These are phyloP conservation scores for Aporrectodea caliginosa DNA, from an alignment of 1,140 invertebrate species.

Conservation along the genomic window DNA sequence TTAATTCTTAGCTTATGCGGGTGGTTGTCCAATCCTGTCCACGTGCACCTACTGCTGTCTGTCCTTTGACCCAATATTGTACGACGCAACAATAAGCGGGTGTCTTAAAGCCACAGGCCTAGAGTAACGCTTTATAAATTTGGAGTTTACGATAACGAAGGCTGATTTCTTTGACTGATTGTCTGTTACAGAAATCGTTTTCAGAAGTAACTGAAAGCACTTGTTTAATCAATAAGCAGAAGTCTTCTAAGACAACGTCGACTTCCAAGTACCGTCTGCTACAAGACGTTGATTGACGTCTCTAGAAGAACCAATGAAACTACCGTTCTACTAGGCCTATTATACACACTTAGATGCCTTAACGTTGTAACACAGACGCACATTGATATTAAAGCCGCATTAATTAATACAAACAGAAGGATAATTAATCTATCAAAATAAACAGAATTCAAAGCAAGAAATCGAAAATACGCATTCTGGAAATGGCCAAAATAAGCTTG, in stretches of 20 bases:
- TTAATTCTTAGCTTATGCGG: too few relatives aligned
- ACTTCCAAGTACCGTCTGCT: too few relatives aligned
- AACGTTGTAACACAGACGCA: background rate
- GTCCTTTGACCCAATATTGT: background rate
- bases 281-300: too few relatives aligned
- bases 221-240: background rate
- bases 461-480: too few relatives aligned
- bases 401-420: background rate
- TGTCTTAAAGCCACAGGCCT: background rate
- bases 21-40: too few relatives aligned
- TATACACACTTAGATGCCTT: background rate
- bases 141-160: background rate
- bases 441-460: too few relatives aligned
- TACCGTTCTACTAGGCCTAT: background rate
- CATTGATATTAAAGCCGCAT: background rate
- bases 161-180: background rate
- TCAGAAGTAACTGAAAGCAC: background rate
- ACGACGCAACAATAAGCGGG: background rate
- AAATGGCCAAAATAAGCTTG: too few relatives aligned
- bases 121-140: background rate
- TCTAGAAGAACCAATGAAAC: too few relatives aligned
- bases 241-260: background rate
- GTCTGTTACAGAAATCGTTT: background rate
- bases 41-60: background rate
- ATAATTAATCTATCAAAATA: too few relatives aligned